Evolutionary conservation across 2,888 invertebrate genomes (phyloP).

Genomic region (Aporophyla nigra): DNA sequence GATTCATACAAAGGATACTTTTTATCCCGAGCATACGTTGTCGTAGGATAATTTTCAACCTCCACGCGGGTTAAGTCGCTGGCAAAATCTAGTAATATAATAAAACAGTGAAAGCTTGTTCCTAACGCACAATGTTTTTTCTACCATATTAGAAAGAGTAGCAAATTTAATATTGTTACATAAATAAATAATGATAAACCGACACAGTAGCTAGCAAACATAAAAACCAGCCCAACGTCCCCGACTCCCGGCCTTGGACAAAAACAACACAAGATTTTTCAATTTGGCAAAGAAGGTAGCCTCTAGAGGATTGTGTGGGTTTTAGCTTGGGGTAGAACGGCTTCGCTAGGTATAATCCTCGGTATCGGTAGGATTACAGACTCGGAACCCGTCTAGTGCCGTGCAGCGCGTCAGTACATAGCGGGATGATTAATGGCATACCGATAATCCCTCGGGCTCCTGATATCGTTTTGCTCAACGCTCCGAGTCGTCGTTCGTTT

Average conservation of each 20-base stretch:
- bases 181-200: constrained; percentile 50
- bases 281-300: constrained; percentile 68
- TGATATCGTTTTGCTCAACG: constrained; percentile 75
- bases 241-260: constrained; percentile 48
- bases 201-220: constrained; percentile 39
- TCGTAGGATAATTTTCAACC: too few species aligned
- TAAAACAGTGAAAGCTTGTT: neutral
- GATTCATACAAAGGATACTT: too few species aligned
- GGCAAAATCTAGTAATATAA: too few species aligned
- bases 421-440: constrained; percentile 82
- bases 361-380: constrained; percentile 72
- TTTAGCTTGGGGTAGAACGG: constrained; percentile 56
- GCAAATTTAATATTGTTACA: constrained; percentile 27
- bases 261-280: constrained; percentile 68
- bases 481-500: constrained; percentile 38
- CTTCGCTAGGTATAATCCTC: constrained; percentile 69
- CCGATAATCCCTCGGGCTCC: constrained; percentile 78
- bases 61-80: too few species aligned
- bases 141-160: constrained; percentile 7
- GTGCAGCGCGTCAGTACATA: constrained; percentile 77
- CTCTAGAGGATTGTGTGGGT: constrained; percentile 56
- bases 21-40: too few species aligned
- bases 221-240: constrained; percentile 36
- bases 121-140: neutral
- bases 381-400: constrained; percentile 69